phyloP scores from a whole-genome alignment of 2,797 vertebrate species.

The Esox lucius region DNA sequence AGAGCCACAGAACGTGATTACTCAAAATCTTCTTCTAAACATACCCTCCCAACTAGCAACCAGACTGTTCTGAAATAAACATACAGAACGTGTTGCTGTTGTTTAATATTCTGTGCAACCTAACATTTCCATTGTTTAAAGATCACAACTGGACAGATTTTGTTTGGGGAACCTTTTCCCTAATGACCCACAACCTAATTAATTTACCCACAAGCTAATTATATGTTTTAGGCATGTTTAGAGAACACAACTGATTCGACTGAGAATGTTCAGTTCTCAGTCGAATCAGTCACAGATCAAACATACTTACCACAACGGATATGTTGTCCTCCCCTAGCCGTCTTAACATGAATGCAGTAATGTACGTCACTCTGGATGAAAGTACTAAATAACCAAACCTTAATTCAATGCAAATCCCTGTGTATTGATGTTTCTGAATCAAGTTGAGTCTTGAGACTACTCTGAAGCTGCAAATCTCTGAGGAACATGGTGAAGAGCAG shows the following conservation, averaged over 20 bases:
- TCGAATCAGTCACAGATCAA: background rate
- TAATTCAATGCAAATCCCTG: background rate
- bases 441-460: conserved; percentile 84
- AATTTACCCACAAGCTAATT: background rate
- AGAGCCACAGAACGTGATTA: too few species aligned
- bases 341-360: too few species aligned
- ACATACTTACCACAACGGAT: background rate
- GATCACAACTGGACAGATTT: background rate
- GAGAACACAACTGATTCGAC: background rate
- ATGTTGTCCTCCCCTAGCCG: too few species aligned
- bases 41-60: too few species aligned
- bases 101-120: background rate
- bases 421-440: conserved; percentile 24
- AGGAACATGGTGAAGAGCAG: conserved; percentile 60
- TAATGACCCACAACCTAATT: background rate
- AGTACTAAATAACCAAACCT: too few species aligned
- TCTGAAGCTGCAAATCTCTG: conserved; percentile 77
- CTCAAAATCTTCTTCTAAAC: too few species aligned
- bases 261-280: background rate
- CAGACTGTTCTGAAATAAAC: too few species aligned
- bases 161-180: background rate
- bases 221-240: background rate
- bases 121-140: background rate
- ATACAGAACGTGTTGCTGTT: too few species aligned
- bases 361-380: too few species aligned